These are phyloP conservation scores for Troides helena DNA, from an alignment of 2,888 invertebrate species.

Conservation along the genomic window DNA sequence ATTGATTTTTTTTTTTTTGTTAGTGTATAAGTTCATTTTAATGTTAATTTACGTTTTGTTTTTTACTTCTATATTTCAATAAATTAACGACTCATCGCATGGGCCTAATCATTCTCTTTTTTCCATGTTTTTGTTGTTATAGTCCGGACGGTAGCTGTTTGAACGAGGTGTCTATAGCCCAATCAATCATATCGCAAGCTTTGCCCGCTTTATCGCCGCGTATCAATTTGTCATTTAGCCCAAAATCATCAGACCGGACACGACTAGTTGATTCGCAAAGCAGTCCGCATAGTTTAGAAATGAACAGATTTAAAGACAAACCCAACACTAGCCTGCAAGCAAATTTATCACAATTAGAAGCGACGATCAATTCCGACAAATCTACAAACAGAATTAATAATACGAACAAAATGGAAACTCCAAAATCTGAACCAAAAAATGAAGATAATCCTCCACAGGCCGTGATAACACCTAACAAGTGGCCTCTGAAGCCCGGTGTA, in stretches of 20 bases:
- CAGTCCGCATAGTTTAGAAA: constrained; percentile 57
- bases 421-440: constrained; percentile 48
- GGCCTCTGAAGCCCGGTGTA: constrained; percentile 94
- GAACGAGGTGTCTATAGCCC: constrained; percentile 76
- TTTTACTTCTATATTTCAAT: constrained; percentile 24
- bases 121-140: constrained; percentile 47
- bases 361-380: constrained; percentile 46
- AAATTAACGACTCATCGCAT: constrained; percentile 42
- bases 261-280: constrained; percentile 64
- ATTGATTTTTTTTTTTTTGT: background rate
- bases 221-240: constrained; percentile 67
- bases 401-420: constrained; percentile 45
- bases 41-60: constrained; percentile 19
- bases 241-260: constrained; percentile 71
- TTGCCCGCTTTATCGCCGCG: constrained; percentile 74
- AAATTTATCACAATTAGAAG: constrained; percentile 56
- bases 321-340: constrained; percentile 48
- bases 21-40: background rate
- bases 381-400: constrained; percentile 37
- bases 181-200: constrained; percentile 79
- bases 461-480: constrained; percentile 82
- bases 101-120: constrained; percentile 45
- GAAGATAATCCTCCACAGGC: constrained; percentile 55
- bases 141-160: constrained; percentile 79
- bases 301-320: constrained; percentile 59